phyloP scores from a whole-genome alignment of 2,797 vertebrate species.

The Enteromius mattozi region DNA sequence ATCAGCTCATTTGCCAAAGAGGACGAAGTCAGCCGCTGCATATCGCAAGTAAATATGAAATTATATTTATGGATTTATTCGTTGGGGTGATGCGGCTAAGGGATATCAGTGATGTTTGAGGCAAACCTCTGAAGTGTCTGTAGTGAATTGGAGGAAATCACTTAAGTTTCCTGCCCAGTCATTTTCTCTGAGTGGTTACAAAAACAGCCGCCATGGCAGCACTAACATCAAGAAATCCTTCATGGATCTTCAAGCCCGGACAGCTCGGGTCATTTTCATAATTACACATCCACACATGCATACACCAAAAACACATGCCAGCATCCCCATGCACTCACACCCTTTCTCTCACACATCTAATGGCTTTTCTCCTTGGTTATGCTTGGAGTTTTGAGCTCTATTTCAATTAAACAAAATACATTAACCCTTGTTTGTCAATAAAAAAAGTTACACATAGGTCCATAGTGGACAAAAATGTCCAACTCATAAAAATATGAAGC shows the following conservation, averaged over 20 bases:
- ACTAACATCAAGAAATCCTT: constrained; percentile 43
- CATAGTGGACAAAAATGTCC: too few species aligned
- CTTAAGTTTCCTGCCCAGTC: constrained; percentile 56
- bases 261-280: constrained; percentile 57
- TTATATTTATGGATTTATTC: constrained; percentile 69
- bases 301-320: constrained; percentile 5
- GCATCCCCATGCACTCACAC: background rate
- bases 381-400: background rate
- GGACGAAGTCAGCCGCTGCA: constrained; percentile 36
- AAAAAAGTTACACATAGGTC: background rate
- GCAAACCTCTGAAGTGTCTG: constrained; percentile 51
- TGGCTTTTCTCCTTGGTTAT: background rate
- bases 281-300: constrained; percentile 51
- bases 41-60: constrained; percentile 61
- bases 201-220: constrained; percentile 33
- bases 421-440: too few species aligned
- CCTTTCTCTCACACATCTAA: background rate
- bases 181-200: constrained; percentile 61
- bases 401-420: background rate
- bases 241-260: constrained; percentile 40
- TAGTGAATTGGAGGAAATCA: constrained; percentile 52
- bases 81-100: constrained; percentile 45
- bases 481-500: too few species aligned
- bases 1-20: constrained; percentile 63
- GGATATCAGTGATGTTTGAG: constrained; percentile 48